These are phyloP conservation scores for Epizoanthus stellaris DNA, from an alignment of 92 coral and sea anemone species.

Conservation along the genomic window DNA sequence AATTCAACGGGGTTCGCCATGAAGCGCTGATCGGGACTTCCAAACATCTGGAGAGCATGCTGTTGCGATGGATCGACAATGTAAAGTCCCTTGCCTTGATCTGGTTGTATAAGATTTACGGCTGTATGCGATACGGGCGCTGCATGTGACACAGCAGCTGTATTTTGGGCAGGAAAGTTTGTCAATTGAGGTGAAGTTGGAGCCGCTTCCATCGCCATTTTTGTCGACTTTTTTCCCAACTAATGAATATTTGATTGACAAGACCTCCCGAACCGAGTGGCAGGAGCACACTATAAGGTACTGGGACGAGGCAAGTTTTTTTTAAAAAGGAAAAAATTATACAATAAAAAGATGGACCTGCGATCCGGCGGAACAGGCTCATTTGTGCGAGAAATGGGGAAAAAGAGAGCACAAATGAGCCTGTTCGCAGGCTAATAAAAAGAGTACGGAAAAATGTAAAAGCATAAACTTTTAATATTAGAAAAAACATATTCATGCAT, in stretches of 20 bases:
- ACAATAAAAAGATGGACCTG: no score
- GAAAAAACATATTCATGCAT: no score
- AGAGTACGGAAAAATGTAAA: no score
- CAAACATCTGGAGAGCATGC: constrained; percentile 96
- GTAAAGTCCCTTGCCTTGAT: constrained; percentile 95
- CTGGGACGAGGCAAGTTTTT: constrained; percentile 18
- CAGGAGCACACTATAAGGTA: constrained; percentile 24
- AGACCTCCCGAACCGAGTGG: constrained; percentile 40
- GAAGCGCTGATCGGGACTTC: constrained; percentile 96
- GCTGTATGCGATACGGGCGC: constrained; percentile 95
- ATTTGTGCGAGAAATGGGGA: no score
- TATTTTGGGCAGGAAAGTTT: constrained; percentile 90
- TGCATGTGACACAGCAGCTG: constrained; percentile 91
- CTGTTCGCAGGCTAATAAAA: no score
- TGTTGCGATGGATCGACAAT: constrained; percentile 99
- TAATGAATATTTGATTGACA: constrained; percentile 88
- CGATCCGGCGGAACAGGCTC: no score
- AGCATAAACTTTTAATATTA: no score
- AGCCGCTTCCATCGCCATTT: constrained; percentile 98
- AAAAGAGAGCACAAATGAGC: no score
- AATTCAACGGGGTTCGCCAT: constrained; percentile 95
- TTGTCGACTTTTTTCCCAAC: constrained; percentile 70
- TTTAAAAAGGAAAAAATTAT: no score
- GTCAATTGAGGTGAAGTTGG: constrained; percentile 96
- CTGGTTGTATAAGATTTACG: constrained; percentile 94